Evolutionary conservation across 2,113 vertebrate species (phyloP).

Genomic region (Thryonomys swinderianus): DNA sequence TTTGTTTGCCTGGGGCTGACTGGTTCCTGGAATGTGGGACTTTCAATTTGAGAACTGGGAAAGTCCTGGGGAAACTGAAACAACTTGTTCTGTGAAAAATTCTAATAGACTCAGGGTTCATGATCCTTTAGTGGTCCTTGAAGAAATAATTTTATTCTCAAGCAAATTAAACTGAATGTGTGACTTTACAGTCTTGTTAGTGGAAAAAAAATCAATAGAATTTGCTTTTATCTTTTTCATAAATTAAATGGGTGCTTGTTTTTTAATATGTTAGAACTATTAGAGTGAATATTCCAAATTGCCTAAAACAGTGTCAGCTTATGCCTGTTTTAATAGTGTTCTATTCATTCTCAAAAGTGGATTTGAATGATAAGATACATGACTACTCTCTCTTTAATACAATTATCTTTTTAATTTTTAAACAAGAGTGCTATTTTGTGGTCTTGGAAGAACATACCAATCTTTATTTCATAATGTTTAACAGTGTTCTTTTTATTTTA

Average conservation of each 20-base stretch:
- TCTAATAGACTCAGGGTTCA: not conserved
- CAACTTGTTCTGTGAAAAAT: not conserved
- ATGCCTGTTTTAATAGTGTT: not conserved
- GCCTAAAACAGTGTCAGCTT: not conserved
- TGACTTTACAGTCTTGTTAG: not conserved
- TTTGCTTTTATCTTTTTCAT: conserved; percentile 46
- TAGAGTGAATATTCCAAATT: conserved; percentile 15
- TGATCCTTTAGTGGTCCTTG: not conserved
- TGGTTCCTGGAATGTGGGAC: not conserved
- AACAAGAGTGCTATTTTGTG: conserved; percentile 39
- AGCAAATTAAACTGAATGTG: not conserved
- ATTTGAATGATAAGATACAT: conserved; percentile 18
- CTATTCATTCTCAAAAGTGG: conserved; percentile 17
- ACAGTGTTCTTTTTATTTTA: conserved; percentile 46
- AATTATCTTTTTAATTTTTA: conserved; percentile 40
- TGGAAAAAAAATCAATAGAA: not conserved
- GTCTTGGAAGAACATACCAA: conserved; percentile 21
- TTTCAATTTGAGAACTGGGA: conserved; percentile 35
- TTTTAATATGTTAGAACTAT: conserved; percentile 52
- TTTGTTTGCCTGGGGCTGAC: not conserved
- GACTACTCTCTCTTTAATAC: conserved; percentile 27
- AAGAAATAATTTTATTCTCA: conserved; percentile 19
- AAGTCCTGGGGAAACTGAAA: not conserved
- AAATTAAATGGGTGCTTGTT: not conserved
- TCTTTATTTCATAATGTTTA: conserved; percentile 50